Evolutionary conservation across 2,888 invertebrate genomes (phyloP).

Genomic region (Andrena flavipes): DNA sequence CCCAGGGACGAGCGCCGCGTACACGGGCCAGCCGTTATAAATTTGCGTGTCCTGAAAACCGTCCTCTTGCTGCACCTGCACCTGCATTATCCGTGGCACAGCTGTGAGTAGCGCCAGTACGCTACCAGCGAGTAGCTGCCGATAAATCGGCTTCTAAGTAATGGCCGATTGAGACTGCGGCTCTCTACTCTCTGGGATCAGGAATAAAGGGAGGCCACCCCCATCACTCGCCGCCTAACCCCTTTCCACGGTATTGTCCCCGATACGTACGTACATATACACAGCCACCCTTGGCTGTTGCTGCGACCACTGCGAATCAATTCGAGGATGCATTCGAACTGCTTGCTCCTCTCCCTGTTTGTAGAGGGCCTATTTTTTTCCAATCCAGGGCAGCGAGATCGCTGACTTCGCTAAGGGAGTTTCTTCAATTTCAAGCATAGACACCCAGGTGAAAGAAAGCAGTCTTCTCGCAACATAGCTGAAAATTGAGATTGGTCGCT

Average conservation of each 20-base stretch:
- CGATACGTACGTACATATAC: neutral
- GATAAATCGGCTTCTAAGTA: conserved; percentile 74
- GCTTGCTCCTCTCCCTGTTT: neutral
- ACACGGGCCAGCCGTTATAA: conserved; percentile 62
- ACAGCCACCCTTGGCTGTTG: neutral
- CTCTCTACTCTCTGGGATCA: conserved; percentile 50
- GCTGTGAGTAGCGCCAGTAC: conserved; percentile 51
- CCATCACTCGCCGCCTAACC: conserved; percentile 16
- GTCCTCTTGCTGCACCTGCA: conserved; percentile 58
- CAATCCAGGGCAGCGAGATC: conserved; percentile 6
- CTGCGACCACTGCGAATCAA: conserved; percentile 26
- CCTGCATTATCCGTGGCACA: conserved; percentile 63
- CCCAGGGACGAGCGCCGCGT: conserved; percentile 40
- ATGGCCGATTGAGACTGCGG: conserved; percentile 64
- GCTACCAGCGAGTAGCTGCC: conserved; percentile 32
- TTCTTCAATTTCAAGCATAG: conserved; percentile 22
- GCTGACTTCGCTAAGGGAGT: conserved; percentile 18
- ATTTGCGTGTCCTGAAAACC: conserved; percentile 63
- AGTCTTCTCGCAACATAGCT: conserved; percentile 7
- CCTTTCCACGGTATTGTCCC: conserved; percentile 8
- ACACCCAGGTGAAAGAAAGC: conserved; percentile 6
- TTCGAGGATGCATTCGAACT: conserved; percentile 2
- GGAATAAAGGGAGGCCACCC: conserved; percentile 50
- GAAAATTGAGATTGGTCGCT: neutral
- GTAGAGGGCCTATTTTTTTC: neutral